phyloP scores from a whole-genome alignment of 2,888 invertebrate species.

The Agrotis clavis region DNA sequence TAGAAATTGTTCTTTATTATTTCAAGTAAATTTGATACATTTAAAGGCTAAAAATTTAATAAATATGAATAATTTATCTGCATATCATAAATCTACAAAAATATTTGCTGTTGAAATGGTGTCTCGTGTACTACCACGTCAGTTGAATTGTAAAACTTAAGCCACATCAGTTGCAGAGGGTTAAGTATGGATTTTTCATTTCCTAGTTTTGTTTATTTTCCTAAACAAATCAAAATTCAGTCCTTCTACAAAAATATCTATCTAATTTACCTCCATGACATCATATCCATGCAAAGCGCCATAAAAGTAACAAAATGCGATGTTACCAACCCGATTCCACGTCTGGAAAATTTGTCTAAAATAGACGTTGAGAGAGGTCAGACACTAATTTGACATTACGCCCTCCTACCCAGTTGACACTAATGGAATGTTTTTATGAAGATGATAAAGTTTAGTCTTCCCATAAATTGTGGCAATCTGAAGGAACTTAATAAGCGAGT shows the following conservation, averaged over 20 bases:
- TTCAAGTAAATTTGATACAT: too few relatives aligned
- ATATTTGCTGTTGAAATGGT: too few relatives aligned
- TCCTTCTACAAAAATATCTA: not conserved
- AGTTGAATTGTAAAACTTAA: too few relatives aligned
- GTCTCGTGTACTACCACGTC: too few relatives aligned
- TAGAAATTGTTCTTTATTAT: too few relatives aligned
- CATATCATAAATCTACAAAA: too few relatives aligned
- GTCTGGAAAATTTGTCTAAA: constrained; percentile 55
- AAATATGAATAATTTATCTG: too few relatives aligned
- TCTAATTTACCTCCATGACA: constrained; percentile 8
- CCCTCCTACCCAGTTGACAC: constrained; percentile 63
- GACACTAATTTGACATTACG: constrained; percentile 73
- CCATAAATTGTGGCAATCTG: constrained; percentile 61
- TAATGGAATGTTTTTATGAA: constrained; percentile 71
- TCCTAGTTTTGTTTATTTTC: too few relatives aligned
- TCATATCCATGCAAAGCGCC: constrained; percentile 27
- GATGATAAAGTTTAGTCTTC: constrained; percentile 61
- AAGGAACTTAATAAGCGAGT: constrained; percentile 58
- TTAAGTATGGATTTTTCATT: not conserved
- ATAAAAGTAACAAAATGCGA: constrained; percentile 29
- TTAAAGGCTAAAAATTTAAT: too few relatives aligned
- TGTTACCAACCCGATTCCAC: constrained; percentile 22
- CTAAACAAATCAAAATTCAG: not conserved
- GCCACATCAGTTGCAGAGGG: too few relatives aligned
- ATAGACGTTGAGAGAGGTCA: constrained; percentile 59